These are phyloP conservation scores for Marcusenius ussheri DNA, from an alignment of 2,113 vertebrate genomes.

Conservation along the genomic window DNA sequence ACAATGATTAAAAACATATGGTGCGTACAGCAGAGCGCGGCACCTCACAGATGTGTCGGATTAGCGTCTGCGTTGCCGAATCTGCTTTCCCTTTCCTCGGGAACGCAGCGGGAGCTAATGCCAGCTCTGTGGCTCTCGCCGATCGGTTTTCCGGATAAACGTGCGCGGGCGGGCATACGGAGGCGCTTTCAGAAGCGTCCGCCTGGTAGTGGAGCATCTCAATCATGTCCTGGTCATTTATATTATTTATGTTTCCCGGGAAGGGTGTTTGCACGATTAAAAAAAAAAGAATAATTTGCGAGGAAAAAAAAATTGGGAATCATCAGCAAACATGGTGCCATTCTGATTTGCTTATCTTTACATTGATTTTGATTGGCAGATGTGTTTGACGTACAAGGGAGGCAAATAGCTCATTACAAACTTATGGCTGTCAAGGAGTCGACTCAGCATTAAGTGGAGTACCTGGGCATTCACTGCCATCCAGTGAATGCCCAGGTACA, in stretches of 20 bases:
- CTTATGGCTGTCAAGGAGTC: background rate
- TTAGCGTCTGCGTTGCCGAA: slow-evolving; percentile 70
- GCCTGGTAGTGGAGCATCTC: background rate
- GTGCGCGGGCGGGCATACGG: slow-evolving; percentile 14
- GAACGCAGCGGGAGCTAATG: slow-evolving; percentile 53
- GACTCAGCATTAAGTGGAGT: no score
- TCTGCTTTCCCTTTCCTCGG: slow-evolving; percentile 59
- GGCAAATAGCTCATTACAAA: background rate
- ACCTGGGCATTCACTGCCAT: background rate
- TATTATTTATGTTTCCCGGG: background rate
- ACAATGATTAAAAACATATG: slow-evolving; percentile 92
- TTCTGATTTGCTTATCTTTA: background rate
- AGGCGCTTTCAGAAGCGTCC: slow-evolving; percentile 1
- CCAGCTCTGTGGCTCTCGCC: slow-evolving; percentile 31
- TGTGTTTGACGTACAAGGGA: background rate
- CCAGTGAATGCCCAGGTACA: background rate
- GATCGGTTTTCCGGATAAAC: background rate
- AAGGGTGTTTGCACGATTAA: background rate
- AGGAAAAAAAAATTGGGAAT: background rate
- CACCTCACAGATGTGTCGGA: slow-evolving; percentile 77
- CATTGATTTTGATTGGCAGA: background rate
- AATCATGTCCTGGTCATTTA: background rate
- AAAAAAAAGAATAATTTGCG: background rate
- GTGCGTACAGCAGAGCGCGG: slow-evolving; percentile 63
- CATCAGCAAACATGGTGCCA: background rate